Base-by-base conservation (phyloP, 2,113 vertebrate species). In the Willisornis vidua region DNA sequence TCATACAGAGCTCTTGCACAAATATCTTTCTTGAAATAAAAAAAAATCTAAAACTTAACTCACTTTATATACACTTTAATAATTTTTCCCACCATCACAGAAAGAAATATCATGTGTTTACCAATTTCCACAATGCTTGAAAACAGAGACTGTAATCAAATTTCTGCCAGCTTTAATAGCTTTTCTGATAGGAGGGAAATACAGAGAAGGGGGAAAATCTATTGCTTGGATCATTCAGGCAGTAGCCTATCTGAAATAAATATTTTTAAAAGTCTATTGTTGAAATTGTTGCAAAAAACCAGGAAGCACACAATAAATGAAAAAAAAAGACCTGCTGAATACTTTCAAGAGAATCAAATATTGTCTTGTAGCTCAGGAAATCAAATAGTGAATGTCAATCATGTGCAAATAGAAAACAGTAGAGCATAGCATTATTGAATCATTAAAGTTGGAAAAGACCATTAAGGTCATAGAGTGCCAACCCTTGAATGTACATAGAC, bases 131-230 rank as follows among this genome's bases (percentile, higher is more conserved):
- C 41, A 82, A 10, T 85, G 15, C 28, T 92, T 87, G 45, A 73
- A 85, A 87, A 87, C 31, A 61, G 76, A 81, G 46, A 46, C 31
- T 85, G 48, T 33, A 78, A 90, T 93, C 68, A 85, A 59, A 68
- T 85, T 87, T 90, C 59, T 94, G 49, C 19, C 74, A 46, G 24
- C 12, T 74, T 94, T 92, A 92, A 90, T 85, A 85, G 41, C 2
- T 70, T 85, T 73, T 87, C 67, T 94, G 19, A 51, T 90, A 57
- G n/a, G 28, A 75, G 65, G 23, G 25, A 87, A 81, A 82, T 35
- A 75, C 19, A 61, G 2, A 7, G 4, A 41, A 24, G 7, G 6
- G 22, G 13, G 3, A 37, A 86, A 83, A 87, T 68, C 18, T 74
- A 54, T 55, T 92, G 14, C 33, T 74, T 75, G 28, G 18, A 72